phyloP scores from a whole-genome alignment of 2,888 invertebrate genomes.

The Cynaeus angustus region DNA sequence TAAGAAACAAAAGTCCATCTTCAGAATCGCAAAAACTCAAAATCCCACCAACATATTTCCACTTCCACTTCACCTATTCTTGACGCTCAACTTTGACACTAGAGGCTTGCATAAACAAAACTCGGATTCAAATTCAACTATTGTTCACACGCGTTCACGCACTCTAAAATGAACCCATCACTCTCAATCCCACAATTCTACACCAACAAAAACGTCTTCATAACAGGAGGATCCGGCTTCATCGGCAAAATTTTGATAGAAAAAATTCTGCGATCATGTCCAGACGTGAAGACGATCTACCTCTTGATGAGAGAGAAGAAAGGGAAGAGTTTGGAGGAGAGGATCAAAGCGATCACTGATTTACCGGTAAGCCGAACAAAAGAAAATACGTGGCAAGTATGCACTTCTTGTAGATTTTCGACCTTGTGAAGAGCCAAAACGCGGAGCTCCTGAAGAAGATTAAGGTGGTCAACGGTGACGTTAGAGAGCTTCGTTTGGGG shows the following conservation, averaged over 20 bases:
- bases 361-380: conserved; percentile 71
- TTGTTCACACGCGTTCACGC: not conserved
- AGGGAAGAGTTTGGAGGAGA: conserved; percentile 77
- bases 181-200: conserved; percentile 78
- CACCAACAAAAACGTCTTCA: conserved; percentile 80
- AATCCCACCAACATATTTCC: too few species aligned
- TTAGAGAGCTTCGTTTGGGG: conserved; percentile 59
- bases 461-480: conserved; percentile 23
- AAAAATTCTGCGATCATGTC: conserved; percentile 88
- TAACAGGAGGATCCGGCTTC: conserved; percentile 92
- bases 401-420: conserved; percentile 24
- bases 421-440: conserved; percentile 1
- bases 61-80: not conserved
- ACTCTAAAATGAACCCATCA: conserved; percentile 67
- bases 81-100: not conserved
- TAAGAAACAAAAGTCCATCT: too few species aligned
- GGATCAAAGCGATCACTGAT: conserved; percentile 76
- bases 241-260: conserved; percentile 93
- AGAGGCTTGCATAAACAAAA: not conserved
- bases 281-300: conserved; percentile 83
- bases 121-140: too few species aligned
- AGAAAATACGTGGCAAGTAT: conserved; percentile 20
- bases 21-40: too few species aligned
- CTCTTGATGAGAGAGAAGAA: conserved; percentile 84
- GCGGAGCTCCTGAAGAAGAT: conserved; percentile 67